These are phyloP conservation scores for Pentalonia nigronervosa DNA, from an alignment of 1,140 invertebrate genomes.

Conservation along the genomic window DNA sequence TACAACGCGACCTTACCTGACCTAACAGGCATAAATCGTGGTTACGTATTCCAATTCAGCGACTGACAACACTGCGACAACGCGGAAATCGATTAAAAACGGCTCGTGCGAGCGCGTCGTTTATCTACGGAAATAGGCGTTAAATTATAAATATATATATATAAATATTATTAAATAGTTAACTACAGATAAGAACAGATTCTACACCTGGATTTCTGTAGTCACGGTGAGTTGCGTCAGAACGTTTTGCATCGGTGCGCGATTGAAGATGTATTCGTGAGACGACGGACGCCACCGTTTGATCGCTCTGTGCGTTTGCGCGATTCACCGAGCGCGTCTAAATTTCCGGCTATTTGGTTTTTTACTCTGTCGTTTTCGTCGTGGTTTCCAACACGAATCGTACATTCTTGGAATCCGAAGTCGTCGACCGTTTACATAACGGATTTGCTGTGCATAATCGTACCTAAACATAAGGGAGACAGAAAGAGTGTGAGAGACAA, in stretches of 20 bases:
- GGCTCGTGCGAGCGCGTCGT: not conserved
- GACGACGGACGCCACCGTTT: not conserved
- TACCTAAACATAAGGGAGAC: not conserved
- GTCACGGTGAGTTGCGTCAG: constrained; percentile 3
- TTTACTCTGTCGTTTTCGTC: not conserved
- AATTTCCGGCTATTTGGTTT: constrained; percentile 8
- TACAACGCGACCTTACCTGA: not conserved
- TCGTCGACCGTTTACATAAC: constrained; percentile 1
- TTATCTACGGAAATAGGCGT: not conserved
- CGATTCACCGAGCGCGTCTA: not conserved
- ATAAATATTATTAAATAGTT: not conserved
- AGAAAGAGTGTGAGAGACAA: not conserved
- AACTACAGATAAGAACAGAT: not conserved
- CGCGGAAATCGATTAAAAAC: not conserved
- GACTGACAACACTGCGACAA: not conserved
- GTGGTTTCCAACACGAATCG: not conserved
- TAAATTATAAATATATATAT: not conserved
- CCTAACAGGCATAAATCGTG: not conserved
- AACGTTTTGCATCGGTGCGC: not conserved
- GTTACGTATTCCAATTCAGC: not conserved
- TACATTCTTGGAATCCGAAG: not conserved
- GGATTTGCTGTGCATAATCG: not conserved
- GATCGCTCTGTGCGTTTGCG: not conserved
- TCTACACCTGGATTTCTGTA: not conserved
- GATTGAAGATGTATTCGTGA: not conserved